Evolutionary conservation across 2,797 vertebrate genomes (phyloP).

Genomic region (Sebastes oblongus): DNA sequence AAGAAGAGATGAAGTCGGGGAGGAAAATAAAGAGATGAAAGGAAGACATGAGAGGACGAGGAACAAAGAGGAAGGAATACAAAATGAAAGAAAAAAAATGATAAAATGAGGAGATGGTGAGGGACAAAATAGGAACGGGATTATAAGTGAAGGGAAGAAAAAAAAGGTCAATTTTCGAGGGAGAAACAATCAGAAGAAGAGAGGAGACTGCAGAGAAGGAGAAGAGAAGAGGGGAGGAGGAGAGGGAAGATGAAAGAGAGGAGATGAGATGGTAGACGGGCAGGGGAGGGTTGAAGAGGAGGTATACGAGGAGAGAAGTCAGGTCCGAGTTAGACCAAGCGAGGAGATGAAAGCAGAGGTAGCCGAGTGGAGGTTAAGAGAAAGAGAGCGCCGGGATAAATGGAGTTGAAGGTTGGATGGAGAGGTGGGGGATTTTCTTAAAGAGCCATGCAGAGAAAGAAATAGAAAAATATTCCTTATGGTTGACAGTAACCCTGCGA

Average conservation of each 20-base stretch:
- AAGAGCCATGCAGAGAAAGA: constrained; percentile 17
- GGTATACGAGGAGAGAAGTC: constrained; percentile 27
- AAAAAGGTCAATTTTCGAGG: background rate
- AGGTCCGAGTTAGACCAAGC: constrained; percentile 36
- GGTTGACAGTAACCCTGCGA: constrained; percentile 26
- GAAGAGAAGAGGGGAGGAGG: background rate
- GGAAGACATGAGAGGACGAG: background rate
- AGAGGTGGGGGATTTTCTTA: constrained; percentile 11
- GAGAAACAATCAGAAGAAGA: background rate
- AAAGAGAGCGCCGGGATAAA: constrained; percentile 25
- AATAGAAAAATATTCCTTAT: constrained; percentile 16
- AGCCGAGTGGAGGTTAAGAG: constrained; percentile 39
- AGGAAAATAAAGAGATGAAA: background rate
- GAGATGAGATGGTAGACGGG: constrained; percentile 20
- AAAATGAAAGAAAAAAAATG: background rate
- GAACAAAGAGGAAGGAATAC: too few species aligned
- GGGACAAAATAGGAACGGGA: background rate
- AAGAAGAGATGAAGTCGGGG: background rate
- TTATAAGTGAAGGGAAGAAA: background rate
- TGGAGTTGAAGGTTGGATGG: constrained; percentile 34
- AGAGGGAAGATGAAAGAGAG: constrained; percentile 41
- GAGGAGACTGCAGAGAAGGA: background rate
- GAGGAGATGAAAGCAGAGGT: constrained; percentile 51
- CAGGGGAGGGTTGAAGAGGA: constrained; percentile 5
- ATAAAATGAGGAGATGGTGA: background rate